Evolutionary conservation across 2,113 vertebrate genomes (phyloP), one percentile per base, ranked within the genome.

Genomic region (Hippoglossus stenolepis): DNA sequence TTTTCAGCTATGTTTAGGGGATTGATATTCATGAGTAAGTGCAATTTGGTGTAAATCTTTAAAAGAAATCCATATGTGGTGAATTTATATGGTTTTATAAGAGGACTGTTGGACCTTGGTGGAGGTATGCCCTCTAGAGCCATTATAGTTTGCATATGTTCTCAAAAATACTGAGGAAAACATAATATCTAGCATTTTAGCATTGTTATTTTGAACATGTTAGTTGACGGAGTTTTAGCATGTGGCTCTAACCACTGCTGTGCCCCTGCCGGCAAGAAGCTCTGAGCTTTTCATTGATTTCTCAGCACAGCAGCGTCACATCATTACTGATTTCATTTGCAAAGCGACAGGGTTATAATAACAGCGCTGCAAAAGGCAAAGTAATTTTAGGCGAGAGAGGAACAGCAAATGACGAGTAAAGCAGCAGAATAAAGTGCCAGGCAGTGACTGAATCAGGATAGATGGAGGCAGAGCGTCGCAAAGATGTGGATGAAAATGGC

Each of bases 241-340:
- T n/a, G 14, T 9, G 51, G 8, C 51, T 54, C 18, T 9, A 21
- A 54, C 20, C 51, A 10, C 18, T 7, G 2, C 51, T 53, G 51
- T 38, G 23, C 62, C 20, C 12, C 38, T 9, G 12, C 12, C 8
- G 60, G 23, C 18, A n/a, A n/a, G 51, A 9, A 5, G 18, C 51
- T 21, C 7, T 53, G 20, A 54, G 13, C 53, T 53, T 51, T 28
- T 26, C 26, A 70, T 70, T 61, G 24, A 62, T 65, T 49, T 43
- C 17, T 10, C 24, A 58, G 23, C 35, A 72, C 73, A 35, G 15
- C 65, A 23, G 67, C 24, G 24, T 70, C 31, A 75, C 53, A 51
- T 23, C 15, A 10, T 65, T 1, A 3, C 65, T 47, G 43, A 26
- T 26, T 66, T 65, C 14, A 35, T 38, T 73, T 45, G 26, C 9